These are phyloP conservation scores for Drosophila rhopaloa DNA, from an alignment of 1,140 invertebrate genomes.

Conservation along the genomic window DNA sequence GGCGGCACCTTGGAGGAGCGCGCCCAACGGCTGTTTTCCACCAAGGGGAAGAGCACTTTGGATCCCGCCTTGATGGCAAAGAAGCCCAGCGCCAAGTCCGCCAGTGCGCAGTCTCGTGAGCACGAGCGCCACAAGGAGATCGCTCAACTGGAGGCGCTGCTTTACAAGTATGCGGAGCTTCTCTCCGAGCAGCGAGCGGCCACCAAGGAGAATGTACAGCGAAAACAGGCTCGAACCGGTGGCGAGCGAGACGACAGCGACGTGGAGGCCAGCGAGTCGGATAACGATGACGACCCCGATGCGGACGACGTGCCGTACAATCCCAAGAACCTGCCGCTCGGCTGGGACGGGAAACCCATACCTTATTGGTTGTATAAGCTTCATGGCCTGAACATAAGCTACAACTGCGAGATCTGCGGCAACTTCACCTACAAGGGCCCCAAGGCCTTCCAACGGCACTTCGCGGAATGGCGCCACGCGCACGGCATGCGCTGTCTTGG, in stretches of 20 bases:
- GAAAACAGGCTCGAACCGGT: conserved; percentile 98
- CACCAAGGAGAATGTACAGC: conserved; percentile 99
- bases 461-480: conserved; percentile 99
- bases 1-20: conserved; percentile 99
- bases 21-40: conserved; percentile 97
- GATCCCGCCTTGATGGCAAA: conserved; percentile 97
- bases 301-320: conserved; percentile 98
- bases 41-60: conserved; percentile 96
- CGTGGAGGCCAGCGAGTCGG: conserved; percentile 94
- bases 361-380: conserved; percentile 99
- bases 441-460: conserved; percentile 99
- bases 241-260: conserved; percentile 97
- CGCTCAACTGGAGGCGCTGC: conserved; percentile 93
- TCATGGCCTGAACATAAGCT: conserved; percentile 99
- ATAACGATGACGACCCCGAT: conserved; percentile 94
- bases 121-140: conserved; percentile 92
- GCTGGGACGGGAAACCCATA: conserved; percentile 99
- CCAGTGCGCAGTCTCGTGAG: conserved; percentile 88
- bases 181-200: conserved; percentile 93
- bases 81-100: conserved; percentile 88
- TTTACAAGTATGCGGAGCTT: conserved; percentile 94
- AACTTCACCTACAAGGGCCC: conserved; percentile 99
- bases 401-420: conserved; percentile 99
- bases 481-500: conserved; percentile 99
- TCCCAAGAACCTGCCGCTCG: conserved; percentile 99